A percentile compares a stretch with the other conserved stretches of the same genome.
These are phyloP conservation scores for Chrysochloris asiatica DNA, from an alignment of 2,113 vertebrate species.

Conservation along the genomic window DNA sequence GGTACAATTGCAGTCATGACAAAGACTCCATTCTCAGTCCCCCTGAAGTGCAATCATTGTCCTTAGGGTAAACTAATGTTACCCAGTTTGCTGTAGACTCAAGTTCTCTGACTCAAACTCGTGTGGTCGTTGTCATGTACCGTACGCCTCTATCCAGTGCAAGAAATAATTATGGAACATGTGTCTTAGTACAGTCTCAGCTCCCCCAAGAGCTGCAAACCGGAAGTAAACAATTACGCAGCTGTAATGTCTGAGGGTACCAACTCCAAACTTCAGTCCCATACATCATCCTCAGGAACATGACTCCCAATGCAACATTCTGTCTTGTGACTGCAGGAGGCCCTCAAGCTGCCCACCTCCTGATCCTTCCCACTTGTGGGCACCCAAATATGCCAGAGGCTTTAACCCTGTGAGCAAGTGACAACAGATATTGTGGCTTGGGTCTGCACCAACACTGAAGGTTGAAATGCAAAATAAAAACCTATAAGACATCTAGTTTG, in stretches of 20 bases:
- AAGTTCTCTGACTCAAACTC: neutral
- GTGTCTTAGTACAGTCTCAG: neutral
- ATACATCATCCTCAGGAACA: neutral
- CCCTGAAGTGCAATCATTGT: neutral
- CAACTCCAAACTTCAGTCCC: neutral
- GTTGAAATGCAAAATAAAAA: constrained; percentile 8
- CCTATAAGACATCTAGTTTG: neutral
- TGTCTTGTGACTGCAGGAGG: neutral
- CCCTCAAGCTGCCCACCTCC: neutral
- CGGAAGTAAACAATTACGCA: neutral
- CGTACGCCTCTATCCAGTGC: neutral
- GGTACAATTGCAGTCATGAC: neutral
- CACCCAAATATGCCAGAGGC: neutral
- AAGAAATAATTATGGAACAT: constrained; percentile 4
- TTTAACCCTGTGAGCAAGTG: neutral
- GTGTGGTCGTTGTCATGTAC: neutral
- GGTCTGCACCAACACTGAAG: neutral
- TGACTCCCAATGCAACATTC: neutral
- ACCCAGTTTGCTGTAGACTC: neutral
- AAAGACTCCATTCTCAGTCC: neutral
- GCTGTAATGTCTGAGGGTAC: neutral
- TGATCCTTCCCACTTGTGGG: too few relatives aligned
- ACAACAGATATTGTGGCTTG: neutral
- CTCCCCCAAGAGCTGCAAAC: constrained; percentile 22
- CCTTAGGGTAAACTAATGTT: neutral